Base-by-base conservation (phyloP, 2,113 vertebrate genomes). In the Charadrius vociferus region DNA sequence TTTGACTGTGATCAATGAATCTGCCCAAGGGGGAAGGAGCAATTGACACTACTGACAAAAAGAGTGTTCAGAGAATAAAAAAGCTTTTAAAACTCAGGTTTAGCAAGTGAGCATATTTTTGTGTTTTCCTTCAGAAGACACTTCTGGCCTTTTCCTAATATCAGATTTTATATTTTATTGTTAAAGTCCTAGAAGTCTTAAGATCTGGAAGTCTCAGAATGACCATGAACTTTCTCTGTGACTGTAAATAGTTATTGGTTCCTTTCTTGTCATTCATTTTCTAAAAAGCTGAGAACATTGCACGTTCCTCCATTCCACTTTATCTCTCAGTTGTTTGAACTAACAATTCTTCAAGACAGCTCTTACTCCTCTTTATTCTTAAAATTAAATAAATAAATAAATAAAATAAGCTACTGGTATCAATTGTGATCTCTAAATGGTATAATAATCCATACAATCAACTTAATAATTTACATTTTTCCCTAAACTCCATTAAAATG, bases 1-100 rank as follows among this genome's bases (percentile, higher is more conserved):
- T 7, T 30, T 55, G 59, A n/a, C 70, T 59, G 37, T 63, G n/a
- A 6, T 7, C 29, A 10, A 2, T 2, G 45, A 36, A 47, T 20
- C 68, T 63, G 34, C 37, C 41, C 63, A 27, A 75, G 56, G 0
- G 0, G 37, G 58, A 67, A 37, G 3, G 14, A 80, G 12, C 39
- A 32, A 39, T 8, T 32, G 10, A 12, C 23, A 12, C 19, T 27
- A 45, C 32, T 39, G 66, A 2, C 24, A n/a, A 43, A 18, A 66
- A 37, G 14, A 73, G n/a, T 4, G 18, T 24, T 12, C 58, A 39
- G 9, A 34, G 59, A 36, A 34, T 34, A 24, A 39, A 78, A 49
- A 30, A 65, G 14, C 13, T 78, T 88, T 27, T 71, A 41, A 61
- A 65, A 71, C 39, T 24, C 50, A 52, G 23, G 3, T 55, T 86